These are phyloP conservation scores for Pseudocheirus occidentalis DNA, from an alignment of 2,797 vertebrate genomes.

Conservation along the genomic window DNA sequence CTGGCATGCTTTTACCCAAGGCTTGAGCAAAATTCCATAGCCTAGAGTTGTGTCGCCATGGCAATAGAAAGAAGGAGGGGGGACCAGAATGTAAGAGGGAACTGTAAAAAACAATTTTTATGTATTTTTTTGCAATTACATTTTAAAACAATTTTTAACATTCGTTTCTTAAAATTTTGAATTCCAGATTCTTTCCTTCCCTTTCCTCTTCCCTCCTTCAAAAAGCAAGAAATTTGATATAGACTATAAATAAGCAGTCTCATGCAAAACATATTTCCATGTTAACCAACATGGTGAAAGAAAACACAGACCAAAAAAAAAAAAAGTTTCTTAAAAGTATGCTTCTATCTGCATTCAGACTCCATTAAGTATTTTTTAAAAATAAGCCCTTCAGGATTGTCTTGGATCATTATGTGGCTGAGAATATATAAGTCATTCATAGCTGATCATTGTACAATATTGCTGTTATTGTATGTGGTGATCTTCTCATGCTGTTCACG, in stretches of 20 bases:
- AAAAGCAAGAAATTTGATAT: not conserved
- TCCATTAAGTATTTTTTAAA: not conserved
- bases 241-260: not conserved
- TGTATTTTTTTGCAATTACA: not conserved
- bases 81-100: not conserved
- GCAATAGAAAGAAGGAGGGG: not conserved
- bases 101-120: not conserved
- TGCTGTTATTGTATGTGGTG: not conserved
- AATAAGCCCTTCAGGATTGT: not conserved
- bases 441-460: not conserved
- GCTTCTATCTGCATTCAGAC: not conserved
- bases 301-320: not conserved
- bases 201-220: not conserved
- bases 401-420: not conserved
- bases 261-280: not conserved
- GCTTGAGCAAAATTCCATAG: not conserved
- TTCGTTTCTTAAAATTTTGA: not conserved
- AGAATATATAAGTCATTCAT: not conserved
- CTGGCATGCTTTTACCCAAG: not conserved
- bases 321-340: not conserved
- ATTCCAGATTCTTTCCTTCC: not conserved
- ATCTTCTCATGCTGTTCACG: not conserved
- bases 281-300: not conserved
- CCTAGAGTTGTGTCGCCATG: not conserved
- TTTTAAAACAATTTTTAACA: not conserved